phyloP scores from a whole-genome alignment of 2,888 invertebrate species.

The Physocephala rufipes region DNA sequence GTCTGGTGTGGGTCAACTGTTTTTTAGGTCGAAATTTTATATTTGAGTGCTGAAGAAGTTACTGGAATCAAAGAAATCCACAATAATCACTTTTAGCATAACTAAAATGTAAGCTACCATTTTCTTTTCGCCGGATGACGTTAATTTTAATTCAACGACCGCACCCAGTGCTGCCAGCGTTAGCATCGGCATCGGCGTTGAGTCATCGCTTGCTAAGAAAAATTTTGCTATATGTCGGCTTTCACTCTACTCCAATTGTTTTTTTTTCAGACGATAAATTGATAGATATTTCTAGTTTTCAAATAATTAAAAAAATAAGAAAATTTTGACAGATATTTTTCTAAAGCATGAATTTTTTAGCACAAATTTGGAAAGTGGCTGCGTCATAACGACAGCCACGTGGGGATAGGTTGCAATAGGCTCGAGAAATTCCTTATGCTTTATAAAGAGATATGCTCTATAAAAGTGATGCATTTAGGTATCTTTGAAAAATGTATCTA shows the following conservation, averaged over 20 bases:
- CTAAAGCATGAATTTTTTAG: no score
- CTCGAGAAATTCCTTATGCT: background rate
- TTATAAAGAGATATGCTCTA: background rate
- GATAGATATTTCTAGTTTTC: background rate
- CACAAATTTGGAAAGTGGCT: no score
- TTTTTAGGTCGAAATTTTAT: background rate
- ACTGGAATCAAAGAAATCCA: no score
- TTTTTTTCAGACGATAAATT: background rate
- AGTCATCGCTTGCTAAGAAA: constrained; percentile 24
- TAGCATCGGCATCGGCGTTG: constrained; percentile 18
- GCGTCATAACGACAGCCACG: background rate
- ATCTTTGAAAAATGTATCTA: no score
- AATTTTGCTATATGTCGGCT: background rate
- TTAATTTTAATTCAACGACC: background rate
- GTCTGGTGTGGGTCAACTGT: background rate
- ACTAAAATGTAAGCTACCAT: no score
- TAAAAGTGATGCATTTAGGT: background rate
- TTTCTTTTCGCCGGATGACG: background rate
- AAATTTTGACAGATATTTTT: no score
- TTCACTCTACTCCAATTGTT: constrained; percentile 11
- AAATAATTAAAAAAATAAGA: no score
- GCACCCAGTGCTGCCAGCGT: constrained; percentile 25
- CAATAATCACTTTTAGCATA: no score
- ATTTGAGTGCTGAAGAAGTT: background rate
- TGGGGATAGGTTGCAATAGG: background rate